A percentile compares a stretch with the other conserved stretches of the same genome.
These are phyloP conservation scores for Dendrolimus punctatus DNA, from an alignment of 1,140 invertebrate species.

Conservation along the genomic window DNA sequence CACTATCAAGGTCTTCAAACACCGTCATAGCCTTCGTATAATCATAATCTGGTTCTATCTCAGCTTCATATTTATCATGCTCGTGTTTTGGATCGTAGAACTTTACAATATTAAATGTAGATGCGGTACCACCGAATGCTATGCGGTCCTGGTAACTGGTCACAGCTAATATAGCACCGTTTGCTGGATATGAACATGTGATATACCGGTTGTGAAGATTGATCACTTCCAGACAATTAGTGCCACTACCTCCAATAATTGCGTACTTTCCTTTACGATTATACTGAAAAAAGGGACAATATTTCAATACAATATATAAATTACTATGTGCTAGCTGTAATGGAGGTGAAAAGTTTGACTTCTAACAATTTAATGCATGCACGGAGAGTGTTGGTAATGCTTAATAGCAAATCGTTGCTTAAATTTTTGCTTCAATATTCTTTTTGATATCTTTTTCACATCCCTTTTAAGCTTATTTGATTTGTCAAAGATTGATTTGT, in stretches of 20 bases:
- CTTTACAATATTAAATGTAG: constrained; percentile 42
- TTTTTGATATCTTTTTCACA: no score
- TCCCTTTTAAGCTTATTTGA: no score
- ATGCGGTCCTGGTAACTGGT: constrained; percentile 48
- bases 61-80: constrained; percentile 23
- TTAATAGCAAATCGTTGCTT: no score
- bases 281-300: constrained; percentile 27
- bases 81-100: constrained; percentile 61
- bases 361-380: no score
- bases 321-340: not conserved
- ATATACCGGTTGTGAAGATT: constrained; percentile 63
- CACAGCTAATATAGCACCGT: constrained; percentile 39
- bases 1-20: not conserved
- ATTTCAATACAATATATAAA: not conserved
- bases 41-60: constrained; percentile 19
- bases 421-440: no score
- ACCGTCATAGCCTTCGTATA: constrained; percentile 8
- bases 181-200: constrained; percentile 46
- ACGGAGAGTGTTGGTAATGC: no score
- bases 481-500: no score
- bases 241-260: constrained; percentile 62
- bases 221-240: constrained; percentile 57
- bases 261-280: constrained; percentile 63
- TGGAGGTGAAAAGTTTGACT: no score
- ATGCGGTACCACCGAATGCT: constrained; percentile 48